A percentile compares a stretch with the other conserved stretches of the same genome.
phyloP scores from a whole-genome alignment of 2,888 invertebrate genomes.

The Coelinius sp. region DNA sequence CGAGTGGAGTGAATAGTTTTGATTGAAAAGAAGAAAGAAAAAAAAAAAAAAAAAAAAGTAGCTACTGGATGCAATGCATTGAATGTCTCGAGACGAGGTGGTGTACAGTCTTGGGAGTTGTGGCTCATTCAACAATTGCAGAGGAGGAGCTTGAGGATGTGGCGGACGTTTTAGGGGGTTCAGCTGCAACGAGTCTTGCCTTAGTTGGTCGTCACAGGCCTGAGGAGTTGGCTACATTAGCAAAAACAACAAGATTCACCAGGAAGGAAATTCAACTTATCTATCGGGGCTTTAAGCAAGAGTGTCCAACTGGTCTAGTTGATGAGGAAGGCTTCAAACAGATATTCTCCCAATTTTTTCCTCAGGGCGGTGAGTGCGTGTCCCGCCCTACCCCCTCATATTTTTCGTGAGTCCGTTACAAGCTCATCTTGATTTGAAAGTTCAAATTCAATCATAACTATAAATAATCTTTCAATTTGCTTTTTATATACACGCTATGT shows the following conservation, averaged over 20 bases:
- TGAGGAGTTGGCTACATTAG: constrained; percentile 84
- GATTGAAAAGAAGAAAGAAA: not conserved
- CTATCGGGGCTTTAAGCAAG: constrained; percentile 93
- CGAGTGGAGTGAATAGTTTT: not conserved
- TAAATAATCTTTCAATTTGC: too few relatives aligned
- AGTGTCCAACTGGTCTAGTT: constrained; percentile 88
- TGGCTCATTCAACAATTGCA: constrained; percentile 70
- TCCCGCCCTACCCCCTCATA: too few relatives aligned
- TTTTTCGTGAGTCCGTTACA: too few relatives aligned
- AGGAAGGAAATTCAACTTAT: constrained; percentile 90
- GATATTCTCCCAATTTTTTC: constrained; percentile 91
- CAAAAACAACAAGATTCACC: constrained; percentile 84
- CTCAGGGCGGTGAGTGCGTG: constrained; percentile 81
- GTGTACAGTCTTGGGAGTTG: constrained; percentile 64
- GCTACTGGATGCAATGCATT: constrained; percentile 41
- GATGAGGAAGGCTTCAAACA: constrained; percentile 91
- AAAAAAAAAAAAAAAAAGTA: constrained; percentile 10
- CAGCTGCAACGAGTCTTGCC: constrained; percentile 70
- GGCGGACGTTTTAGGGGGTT: constrained; percentile 70
- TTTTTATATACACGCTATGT: too few relatives aligned
- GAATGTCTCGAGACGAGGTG: constrained; percentile 56
- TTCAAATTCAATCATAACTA: too few relatives aligned
- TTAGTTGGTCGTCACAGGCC: constrained; percentile 80
- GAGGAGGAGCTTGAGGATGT: constrained; percentile 82
- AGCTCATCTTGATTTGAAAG: too few relatives aligned